phyloP scores from a whole-genome alignment of 2,113 vertebrate species.

The Lichenostomus cassidix region DNA sequence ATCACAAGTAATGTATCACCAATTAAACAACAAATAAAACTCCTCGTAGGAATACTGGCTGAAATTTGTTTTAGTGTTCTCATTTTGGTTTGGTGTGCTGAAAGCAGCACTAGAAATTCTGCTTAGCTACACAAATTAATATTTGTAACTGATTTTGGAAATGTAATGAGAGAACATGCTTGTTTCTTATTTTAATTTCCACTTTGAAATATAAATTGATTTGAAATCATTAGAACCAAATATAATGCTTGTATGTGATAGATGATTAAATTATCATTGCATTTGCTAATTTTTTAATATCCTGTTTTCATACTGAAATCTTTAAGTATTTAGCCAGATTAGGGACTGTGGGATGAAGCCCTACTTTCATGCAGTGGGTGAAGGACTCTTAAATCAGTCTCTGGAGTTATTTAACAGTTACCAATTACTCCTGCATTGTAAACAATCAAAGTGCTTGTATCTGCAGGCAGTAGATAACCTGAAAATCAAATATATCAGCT shows the following conservation, averaged over 20 bases:
- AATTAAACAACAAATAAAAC: not conserved
- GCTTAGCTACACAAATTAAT: not conserved
- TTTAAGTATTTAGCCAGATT: not conserved
- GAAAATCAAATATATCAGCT: conserved; percentile 74
- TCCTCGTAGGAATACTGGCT: not conserved
- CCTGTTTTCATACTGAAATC: not conserved
- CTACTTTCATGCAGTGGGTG: conserved; percentile 24
- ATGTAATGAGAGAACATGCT: not conserved
- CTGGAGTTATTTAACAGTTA: conserved; percentile 65
- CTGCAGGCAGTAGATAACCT: conserved; percentile 75
- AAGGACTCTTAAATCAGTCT: conserved; percentile 66
- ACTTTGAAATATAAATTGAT: conserved; percentile 4
- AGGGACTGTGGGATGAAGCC: not conserved
- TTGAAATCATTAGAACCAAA: not conserved
- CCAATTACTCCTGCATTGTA: conserved; percentile 69
- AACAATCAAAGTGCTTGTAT: conserved; percentile 69
- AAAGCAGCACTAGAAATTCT: not conserved
- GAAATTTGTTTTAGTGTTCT: not conserved
- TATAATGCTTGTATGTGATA: not conserved
- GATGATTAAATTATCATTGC: not conserved
- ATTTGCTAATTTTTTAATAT: not conserved
- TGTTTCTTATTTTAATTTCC: not conserved
- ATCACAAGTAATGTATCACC: not conserved
- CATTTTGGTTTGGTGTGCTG: not conserved
- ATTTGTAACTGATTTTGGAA: not conserved